These are phyloP conservation scores for Coregonus sp. DNA, from an alignment of 2,797 vertebrate species.

Conservation along the genomic window DNA sequence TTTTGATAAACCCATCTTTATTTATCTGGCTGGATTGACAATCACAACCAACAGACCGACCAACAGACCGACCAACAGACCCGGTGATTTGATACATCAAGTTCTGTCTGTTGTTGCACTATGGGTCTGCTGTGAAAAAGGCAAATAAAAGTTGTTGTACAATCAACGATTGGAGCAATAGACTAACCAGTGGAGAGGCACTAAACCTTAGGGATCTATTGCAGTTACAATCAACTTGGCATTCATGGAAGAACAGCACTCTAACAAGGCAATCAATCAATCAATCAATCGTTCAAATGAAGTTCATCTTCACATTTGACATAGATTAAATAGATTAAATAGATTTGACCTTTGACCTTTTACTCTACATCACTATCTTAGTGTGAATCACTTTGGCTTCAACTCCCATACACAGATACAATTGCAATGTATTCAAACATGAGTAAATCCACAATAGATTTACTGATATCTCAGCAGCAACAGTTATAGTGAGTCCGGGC, in stretches of 20 bases:
- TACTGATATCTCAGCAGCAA: too few relatives aligned
- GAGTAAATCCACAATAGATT: slow-evolving; percentile 39
- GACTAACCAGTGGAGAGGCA: slow-evolving; percentile 41
- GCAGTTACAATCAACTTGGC: slow-evolving; percentile 60
- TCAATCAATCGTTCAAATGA: slow-evolving; percentile 15
- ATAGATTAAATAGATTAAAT: slow-evolving; percentile 1
- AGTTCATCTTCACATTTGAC: background rate
- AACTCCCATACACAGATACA: slow-evolving; percentile 16
- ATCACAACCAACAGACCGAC: slow-evolving; percentile 47
- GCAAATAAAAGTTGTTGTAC: slow-evolving; percentile 6
- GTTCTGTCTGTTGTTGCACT: slow-evolving; percentile 46
- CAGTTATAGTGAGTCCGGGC: background rate
- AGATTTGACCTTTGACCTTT: slow-evolving; percentile 11
- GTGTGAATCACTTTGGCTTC: slow-evolving; percentile 26
- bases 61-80: too few relatives aligned
- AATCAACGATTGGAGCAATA: slow-evolving; percentile 50
- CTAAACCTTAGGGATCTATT: slow-evolving; percentile 44
- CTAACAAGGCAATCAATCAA: slow-evolving; percentile 16
- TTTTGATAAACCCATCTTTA: slow-evolving; percentile 31
- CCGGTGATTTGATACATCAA: background rate
- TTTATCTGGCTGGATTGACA: slow-evolving; percentile 63
- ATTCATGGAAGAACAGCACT: slow-evolving; percentile 28
- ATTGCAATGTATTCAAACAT: slow-evolving; percentile 12
- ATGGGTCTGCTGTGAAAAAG: slow-evolving; percentile 39
- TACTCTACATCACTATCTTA: slow-evolving; percentile 27